phyloP scores from a whole-genome alignment of 2,888 invertebrate genomes.

The Harpalus rufipes region DNA sequence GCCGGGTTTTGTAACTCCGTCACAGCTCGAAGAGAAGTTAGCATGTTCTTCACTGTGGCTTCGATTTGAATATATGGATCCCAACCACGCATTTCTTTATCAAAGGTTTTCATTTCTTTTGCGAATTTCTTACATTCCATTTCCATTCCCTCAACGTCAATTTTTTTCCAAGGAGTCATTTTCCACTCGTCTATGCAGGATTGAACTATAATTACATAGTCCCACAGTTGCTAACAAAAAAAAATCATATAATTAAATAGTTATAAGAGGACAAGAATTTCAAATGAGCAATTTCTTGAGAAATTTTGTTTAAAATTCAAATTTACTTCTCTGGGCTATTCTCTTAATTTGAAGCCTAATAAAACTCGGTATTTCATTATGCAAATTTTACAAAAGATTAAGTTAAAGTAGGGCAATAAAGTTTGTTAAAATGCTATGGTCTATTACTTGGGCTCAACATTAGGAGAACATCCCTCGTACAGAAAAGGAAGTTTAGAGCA shows the following conservation, averaged over 20 bases:
- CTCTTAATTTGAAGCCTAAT: too few species aligned
- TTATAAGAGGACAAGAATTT: too few species aligned
- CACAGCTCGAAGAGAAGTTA: slow-evolving; percentile 94
- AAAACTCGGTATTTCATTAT: too few species aligned
- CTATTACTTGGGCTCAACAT: too few species aligned
- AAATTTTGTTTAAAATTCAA: too few species aligned
- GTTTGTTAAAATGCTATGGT: too few species aligned
- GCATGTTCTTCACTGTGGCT: slow-evolving; percentile 91
- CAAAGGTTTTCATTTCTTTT: slow-evolving; percentile 88
- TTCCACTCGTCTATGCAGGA: slow-evolving; percentile 95
- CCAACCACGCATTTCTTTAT: slow-evolving; percentile 89
- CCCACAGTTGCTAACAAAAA: slow-evolving; percentile 89
- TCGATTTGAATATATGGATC: slow-evolving; percentile 90
- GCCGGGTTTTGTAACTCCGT: slow-evolving; percentile 97
- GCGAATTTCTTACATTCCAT: slow-evolving; percentile 95
- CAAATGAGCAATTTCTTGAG: too few species aligned
- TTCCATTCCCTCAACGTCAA: slow-evolving; percentile 96
- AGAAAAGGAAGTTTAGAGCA: too few species aligned
- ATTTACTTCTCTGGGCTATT: too few species aligned
- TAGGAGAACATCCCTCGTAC: too few species aligned
- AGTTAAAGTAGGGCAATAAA: too few species aligned
- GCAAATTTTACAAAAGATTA: too few species aligned
- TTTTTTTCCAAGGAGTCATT: slow-evolving; percentile 94
- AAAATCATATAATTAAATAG: not conserved
- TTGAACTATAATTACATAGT: slow-evolving; percentile 89